These are phyloP conservation scores for Apodemus agrarius DNA, from an alignment of 2,797 vertebrate genomes.

Conservation along the genomic window DNA sequence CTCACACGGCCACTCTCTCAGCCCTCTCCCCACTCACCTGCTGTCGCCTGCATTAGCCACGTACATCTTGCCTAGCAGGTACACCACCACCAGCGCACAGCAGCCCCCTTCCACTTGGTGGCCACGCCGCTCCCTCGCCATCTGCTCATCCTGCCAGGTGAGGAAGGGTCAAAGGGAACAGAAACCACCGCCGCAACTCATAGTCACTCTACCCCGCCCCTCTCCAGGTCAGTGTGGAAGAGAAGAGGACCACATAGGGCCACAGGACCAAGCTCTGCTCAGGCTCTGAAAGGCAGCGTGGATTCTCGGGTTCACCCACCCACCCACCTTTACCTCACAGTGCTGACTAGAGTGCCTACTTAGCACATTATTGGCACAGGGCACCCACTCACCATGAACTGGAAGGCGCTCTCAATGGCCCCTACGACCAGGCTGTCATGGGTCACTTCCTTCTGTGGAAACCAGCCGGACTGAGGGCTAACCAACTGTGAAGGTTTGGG, in stretches of 20 bases:
- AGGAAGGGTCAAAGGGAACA: slow-evolving; percentile 33
- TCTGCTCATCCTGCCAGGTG: slow-evolving; percentile 93
- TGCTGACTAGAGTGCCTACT: neutral
- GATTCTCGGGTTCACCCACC: neutral
- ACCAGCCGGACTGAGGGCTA: slow-evolving; percentile 88
- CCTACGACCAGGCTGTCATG: slow-evolving; percentile 96
- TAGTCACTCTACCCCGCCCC: neutral
- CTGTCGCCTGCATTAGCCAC: slow-evolving; percentile 98
- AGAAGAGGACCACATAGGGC: neutral
- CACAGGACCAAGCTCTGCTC: slow-evolving; percentile 23
- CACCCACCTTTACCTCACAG: neutral
- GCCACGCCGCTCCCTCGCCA: slow-evolving; percentile 92
- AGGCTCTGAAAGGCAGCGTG: neutral
- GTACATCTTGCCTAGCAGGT: slow-evolving; percentile 97
- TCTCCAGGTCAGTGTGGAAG: neutral
- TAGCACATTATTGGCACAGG: neutral
- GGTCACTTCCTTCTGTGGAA: slow-evolving; percentile 96
- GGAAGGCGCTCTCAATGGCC: slow-evolving; percentile 97
- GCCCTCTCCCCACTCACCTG: slow-evolving; percentile 89
- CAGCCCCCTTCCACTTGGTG: slow-evolving; percentile 95
- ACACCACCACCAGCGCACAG: slow-evolving; percentile 94
- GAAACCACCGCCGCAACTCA: neutral
- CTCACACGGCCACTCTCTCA: neutral
- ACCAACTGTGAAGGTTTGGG: slow-evolving; percentile 81
- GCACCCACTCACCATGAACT: slow-evolving; percentile 92